Conservation (phyloP, 2,113 vertebrate genomes). For the Catagonus wagneri region DNA sequence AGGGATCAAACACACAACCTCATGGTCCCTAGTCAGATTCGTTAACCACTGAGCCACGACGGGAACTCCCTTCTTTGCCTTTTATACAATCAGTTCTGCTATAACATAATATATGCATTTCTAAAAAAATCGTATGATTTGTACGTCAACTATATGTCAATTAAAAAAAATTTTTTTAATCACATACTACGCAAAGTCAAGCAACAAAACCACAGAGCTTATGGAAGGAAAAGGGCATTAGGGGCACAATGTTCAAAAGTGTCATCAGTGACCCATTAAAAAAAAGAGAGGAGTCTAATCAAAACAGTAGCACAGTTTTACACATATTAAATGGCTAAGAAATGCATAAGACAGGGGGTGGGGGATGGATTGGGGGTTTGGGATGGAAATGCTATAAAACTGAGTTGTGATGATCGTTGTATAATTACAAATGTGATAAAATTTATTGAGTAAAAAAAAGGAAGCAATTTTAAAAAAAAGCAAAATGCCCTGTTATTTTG, state of each 20-base stretch:
- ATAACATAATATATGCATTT: neutral
- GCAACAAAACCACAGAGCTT: neutral
- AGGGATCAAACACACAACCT: no score
- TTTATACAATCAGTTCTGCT: neutral
- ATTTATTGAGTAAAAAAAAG: no score
- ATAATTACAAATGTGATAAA: no score
- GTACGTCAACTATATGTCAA: no score
- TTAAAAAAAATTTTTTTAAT: neutral
- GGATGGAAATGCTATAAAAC: no score
- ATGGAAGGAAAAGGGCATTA: neutral
- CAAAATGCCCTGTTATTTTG: no score
- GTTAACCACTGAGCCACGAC: no score
- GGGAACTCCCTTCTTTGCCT: slow-evolving; percentile 51
- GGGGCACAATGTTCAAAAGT: neutral
- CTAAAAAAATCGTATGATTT: slow-evolving; percentile 2
- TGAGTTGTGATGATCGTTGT: no score
- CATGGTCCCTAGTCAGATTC: no score
- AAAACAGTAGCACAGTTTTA: neutral
- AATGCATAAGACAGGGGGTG: neutral
- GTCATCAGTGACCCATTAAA: neutral
- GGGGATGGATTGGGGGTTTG: no score
- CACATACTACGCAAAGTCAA: neutral
- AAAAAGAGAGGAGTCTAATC: neutral
- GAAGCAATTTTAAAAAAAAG: no score
- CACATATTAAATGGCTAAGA: neutral